Conservation (phyloP, 2,113 vertebrate species). For the Ornithorhynchus anatinus region DNA sequence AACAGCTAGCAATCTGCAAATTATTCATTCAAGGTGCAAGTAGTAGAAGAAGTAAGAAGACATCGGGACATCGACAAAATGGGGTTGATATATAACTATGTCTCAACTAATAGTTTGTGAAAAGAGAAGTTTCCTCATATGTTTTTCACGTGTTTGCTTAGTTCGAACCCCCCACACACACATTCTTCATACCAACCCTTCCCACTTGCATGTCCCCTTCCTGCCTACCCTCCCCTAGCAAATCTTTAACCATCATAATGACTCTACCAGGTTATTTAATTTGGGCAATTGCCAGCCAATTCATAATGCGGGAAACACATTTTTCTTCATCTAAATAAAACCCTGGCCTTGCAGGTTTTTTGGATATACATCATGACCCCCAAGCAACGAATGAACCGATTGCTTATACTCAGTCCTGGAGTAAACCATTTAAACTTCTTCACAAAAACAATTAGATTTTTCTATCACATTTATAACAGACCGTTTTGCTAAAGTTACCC, state of each 20-base stretch:
- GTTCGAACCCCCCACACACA: no score
- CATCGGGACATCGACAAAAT: background rate
- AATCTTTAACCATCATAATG: conserved; percentile 57
- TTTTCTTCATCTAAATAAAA: conserved; percentile 53
- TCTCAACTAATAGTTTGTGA: background rate
- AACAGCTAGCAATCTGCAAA: background rate
- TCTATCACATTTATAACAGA: no score
- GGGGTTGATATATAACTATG: background rate
- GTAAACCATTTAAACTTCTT: no score
- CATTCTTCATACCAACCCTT: no score
- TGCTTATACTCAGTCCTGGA: no score
- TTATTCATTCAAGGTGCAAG: conserved; percentile 11
- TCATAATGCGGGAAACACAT: conserved; percentile 50
- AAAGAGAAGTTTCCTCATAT: no score
- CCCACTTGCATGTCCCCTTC: no score
- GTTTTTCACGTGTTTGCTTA: no score
- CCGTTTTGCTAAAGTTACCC: no score
- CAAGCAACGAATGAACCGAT: conserved; percentile 13
- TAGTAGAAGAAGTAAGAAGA: background rate
- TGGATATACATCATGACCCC: background rate
- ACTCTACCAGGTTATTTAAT: conserved; percentile 69
- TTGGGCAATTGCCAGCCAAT: conserved; percentile 55
- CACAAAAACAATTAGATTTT: no score
- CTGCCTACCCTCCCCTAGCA: no score
- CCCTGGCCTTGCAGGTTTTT: conserved; percentile 3